phyloP scores from a whole-genome alignment of 2,888 invertebrate species.

The Pseudococcus jackbeardsleyi region DNA sequence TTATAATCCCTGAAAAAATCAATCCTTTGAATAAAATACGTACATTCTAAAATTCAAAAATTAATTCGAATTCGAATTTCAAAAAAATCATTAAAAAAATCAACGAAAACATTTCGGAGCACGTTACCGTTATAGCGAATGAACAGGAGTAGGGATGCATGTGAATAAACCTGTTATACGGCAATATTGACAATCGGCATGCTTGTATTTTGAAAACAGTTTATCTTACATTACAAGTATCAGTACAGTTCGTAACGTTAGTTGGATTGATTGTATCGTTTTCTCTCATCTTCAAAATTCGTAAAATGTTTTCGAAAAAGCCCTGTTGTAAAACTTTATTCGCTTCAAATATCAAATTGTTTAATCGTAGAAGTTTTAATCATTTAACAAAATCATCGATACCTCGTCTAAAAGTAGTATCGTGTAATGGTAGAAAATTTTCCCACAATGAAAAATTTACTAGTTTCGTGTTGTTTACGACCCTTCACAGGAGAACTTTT shows the following conservation, averaged over 20 bases:
- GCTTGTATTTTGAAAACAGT: slow-evolving; percentile 19
- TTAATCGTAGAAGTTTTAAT: slow-evolving; percentile 2
- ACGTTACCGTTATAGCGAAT: background rate
- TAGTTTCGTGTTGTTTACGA: background rate
- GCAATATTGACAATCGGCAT: background rate
- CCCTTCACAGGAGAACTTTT: background rate
- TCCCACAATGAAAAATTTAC: slow-evolving; percentile 8
- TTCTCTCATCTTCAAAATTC: background rate
- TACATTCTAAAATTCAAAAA: too few species aligned
- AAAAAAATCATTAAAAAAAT: too few species aligned
- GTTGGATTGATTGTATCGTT: background rate
- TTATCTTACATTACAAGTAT: background rate
- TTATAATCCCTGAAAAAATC: too few species aligned
- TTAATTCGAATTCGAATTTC: too few species aligned
- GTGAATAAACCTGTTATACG: slow-evolving; percentile 44
- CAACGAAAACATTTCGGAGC: background rate
- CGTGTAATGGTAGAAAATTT: slow-evolving; percentile 17
- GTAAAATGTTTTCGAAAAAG: slow-evolving; percentile 37
- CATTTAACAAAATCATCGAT: background rate
- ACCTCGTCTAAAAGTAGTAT: background rate
- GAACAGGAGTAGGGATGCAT: background rate
- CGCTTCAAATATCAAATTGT: background rate
- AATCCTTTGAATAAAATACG: too few species aligned
- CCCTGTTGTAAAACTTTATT: slow-evolving; percentile 21
- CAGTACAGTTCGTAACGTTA: slow-evolving; percentile 5